Percentiles rank a stretch among this genome's conserved stretches.
These are phyloP conservation scores for Falco peregrinus DNA, from an alignment of 2,797 vertebrate species.

Conservation along the genomic window DNA sequence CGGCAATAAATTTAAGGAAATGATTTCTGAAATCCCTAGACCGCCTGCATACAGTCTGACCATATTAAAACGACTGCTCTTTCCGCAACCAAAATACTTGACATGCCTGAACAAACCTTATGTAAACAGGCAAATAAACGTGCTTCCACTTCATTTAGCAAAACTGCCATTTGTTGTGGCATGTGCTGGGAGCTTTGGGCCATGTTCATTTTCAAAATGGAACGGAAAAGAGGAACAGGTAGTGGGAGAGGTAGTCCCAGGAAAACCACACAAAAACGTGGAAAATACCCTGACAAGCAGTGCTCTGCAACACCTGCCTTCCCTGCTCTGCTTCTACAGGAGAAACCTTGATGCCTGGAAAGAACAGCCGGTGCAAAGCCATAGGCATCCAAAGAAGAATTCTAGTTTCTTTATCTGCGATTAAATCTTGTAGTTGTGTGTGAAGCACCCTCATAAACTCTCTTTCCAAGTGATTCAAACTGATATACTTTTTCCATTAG, in stretches of 20 bases:
- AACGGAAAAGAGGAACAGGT: background rate
- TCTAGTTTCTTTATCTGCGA: background rate
- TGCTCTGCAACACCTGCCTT: rapidly evolving
- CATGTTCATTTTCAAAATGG: background rate
- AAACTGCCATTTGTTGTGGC: background rate
- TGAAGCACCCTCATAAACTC: background rate
- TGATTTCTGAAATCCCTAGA: background rate
- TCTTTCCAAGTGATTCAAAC: background rate
- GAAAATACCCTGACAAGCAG: background rate
- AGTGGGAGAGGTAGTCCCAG: background rate
- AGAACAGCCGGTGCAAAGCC: background rate
- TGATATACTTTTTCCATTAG: background rate
- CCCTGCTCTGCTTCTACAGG: background rate
- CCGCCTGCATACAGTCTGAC: background rate
- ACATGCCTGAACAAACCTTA: background rate
- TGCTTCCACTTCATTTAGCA: background rate
- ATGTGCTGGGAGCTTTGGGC: background rate
- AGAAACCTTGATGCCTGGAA: background rate
- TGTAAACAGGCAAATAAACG: background rate
- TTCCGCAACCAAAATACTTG: background rate
- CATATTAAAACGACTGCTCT: background rate
- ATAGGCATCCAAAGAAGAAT: background rate
- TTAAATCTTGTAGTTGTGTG: background rate
- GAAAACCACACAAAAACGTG: background rate
- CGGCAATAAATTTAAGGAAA: conserved; percentile 28